phyloP scores from a whole-genome alignment of 2,797 vertebrate genomes.

The Champsocephalus gunnari region DNA sequence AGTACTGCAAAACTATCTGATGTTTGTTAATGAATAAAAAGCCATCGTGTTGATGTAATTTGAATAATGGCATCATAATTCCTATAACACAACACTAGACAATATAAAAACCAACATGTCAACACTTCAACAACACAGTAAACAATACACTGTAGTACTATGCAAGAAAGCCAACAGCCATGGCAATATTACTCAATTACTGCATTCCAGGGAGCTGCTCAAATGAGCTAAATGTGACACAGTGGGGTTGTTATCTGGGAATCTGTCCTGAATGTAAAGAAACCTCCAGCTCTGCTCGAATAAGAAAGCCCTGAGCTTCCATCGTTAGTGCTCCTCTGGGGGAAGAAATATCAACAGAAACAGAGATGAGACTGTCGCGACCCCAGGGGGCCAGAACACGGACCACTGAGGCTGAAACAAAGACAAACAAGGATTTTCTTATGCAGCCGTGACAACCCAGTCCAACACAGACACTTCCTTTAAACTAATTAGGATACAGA shows the following conservation, averaged over 20 bases:
- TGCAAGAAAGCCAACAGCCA: not conserved
- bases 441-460: conserved; percentile 42
- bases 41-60: conserved; percentile 13
- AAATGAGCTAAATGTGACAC: conserved; percentile 13
- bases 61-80: conserved; percentile 27
- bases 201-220: not conserved
- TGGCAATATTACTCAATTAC: not conserved
- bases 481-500: conserved; percentile 56
- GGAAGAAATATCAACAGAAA: conserved; percentile 30
- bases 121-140: conserved; percentile 20
- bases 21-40: conserved; percentile 17
- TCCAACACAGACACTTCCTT: conserved; percentile 36
- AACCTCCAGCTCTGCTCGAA: conserved; percentile 18
- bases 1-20: not conserved
- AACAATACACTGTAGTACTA: conserved; percentile 12
- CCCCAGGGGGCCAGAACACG: conserved; percentile 7
- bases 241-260: not conserved
- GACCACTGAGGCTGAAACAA: conserved; percentile 52
- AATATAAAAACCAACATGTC: conserved; percentile 8
- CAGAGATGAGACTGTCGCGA: conserved; percentile 14
- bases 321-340: conserved; percentile 25
- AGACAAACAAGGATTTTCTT: conserved; percentile 32
- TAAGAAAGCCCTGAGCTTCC: conserved; percentile 13
- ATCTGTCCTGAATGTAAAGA: not conserved
- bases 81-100: conserved; percentile 11